Evolutionary conservation across 2,888 invertebrate species (phyloP).

Genomic region (Byasa hedistus): DNA sequence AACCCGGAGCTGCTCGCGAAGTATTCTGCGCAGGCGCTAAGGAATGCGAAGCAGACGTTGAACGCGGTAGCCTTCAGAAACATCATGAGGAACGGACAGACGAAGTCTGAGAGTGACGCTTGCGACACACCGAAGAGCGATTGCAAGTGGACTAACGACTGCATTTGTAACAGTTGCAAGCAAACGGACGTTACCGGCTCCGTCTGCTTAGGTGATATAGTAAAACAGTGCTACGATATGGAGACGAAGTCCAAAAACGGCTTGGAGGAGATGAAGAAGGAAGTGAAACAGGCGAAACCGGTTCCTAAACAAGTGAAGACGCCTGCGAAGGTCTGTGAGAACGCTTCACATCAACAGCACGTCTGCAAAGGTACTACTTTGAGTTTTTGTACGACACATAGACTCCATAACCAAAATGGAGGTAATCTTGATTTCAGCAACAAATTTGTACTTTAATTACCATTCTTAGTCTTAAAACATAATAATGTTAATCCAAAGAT

Average conservation of each 20-base stretch:
- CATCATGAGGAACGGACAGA: constrained; percentile 58
- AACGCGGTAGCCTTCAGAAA: constrained; percentile 68
- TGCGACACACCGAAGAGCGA: constrained; percentile 66
- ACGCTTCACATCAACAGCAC: constrained; percentile 65
- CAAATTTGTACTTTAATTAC: too few species aligned
- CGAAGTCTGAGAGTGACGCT: constrained; percentile 62
- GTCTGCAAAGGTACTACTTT: constrained; percentile 63
- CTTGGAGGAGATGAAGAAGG: constrained; percentile 45
- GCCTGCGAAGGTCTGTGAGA: constrained; percentile 62
- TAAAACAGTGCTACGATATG: constrained; percentile 54
- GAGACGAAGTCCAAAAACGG: constrained; percentile 39
- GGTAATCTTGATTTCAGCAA: neutral
- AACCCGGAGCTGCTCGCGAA: constrained; percentile 64
- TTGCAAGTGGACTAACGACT: constrained; percentile 72
- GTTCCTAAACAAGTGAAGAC: constrained; percentile 50
- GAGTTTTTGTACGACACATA: neutral
- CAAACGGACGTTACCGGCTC: constrained; percentile 44
- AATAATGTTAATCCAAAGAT: too few species aligned
- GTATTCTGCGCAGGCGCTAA: constrained; percentile 65
- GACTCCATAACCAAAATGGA: neutral
- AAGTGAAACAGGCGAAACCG: constrained; percentile 48
- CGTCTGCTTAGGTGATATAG: constrained; percentile 53
- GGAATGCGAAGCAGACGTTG: constrained; percentile 65
- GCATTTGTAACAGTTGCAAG: constrained; percentile 59
- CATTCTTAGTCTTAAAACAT: too few species aligned